phyloP scores from a whole-genome alignment of 1,140 invertebrate genomes.

The Drosophila chauvacae region DNA sequence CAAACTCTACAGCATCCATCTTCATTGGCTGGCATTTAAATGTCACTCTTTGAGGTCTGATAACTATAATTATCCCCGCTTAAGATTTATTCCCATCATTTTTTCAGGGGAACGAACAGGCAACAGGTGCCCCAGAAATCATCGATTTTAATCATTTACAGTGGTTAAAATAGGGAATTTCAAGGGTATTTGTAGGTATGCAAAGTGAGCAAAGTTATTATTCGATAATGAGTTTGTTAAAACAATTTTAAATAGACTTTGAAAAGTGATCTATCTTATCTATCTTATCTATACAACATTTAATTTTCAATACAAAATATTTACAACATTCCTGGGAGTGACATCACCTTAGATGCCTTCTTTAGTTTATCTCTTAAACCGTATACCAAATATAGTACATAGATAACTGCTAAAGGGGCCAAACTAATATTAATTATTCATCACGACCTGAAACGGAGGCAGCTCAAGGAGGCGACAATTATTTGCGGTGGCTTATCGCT shows the following conservation, averaged over 20 bases:
- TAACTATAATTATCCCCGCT: constrained; percentile 10
- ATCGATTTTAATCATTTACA: constrained; percentile 2
- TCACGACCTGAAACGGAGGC: constrained; percentile 20
- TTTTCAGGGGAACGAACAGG: background rate
- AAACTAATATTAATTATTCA: constrained; percentile 32
- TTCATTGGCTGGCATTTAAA: constrained; percentile 38
- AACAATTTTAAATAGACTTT: background rate
- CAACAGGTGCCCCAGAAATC: constrained; percentile 22
- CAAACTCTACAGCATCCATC: constrained; percentile 2
- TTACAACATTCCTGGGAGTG: background rate
- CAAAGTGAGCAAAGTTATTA: background rate
- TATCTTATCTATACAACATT: too few species aligned
- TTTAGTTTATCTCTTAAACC: background rate
- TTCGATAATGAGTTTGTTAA: too few species aligned
- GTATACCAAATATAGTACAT: background rate
- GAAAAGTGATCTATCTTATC: too few species aligned
- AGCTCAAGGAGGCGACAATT: constrained; percentile 33
- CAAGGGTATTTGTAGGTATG: background rate
- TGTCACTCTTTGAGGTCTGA: constrained; percentile 1
- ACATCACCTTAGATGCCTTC: background rate
- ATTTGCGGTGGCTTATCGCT: constrained; percentile 31
- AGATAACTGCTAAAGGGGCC: constrained; percentile 1
- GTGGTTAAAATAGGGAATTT: background rate
- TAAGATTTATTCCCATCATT: constrained; percentile 18
- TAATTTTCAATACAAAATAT: too few species aligned